Percentiles rank a stretch among this genome's conserved stretches.
Evolutionary conservation across 2,888 invertebrate species (phyloP).

Genomic region (Craniophora ligustri): DNA sequence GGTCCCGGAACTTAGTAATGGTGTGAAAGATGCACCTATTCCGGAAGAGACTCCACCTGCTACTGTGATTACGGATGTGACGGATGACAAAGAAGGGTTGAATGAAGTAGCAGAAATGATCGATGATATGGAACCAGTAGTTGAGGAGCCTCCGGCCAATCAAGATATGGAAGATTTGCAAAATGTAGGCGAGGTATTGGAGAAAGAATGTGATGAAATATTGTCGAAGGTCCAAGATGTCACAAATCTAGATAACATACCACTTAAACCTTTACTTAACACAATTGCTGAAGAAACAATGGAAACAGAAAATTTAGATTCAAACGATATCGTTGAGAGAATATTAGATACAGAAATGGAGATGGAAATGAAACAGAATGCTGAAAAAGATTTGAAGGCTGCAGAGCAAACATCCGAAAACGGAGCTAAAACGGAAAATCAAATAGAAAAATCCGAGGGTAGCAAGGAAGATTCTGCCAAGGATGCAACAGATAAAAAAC

Average conservation of each 20-base stretch:
- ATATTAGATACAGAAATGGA: conserved; percentile 80
- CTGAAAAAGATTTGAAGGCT: conserved; percentile 61
- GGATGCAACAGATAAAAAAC: conserved; percentile 43
- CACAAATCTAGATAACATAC: conserved; percentile 79
- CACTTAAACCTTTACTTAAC: conserved; percentile 76
- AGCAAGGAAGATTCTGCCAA: conserved; percentile 21
- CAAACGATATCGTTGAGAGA: conserved; percentile 79
- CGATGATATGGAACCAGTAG: conserved; percentile 74
- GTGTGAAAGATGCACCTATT: conserved; percentile 51
- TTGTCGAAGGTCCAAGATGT: conserved; percentile 83
- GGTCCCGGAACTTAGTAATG: conserved; percentile 58
- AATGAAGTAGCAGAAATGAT: conserved; percentile 71
- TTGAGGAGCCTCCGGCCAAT: conserved; percentile 72
- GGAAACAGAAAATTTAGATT: conserved; percentile 77
- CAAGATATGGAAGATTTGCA: conserved; percentile 79
- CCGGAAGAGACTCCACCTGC: conserved; percentile 65
- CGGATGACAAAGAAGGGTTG: conserved; percentile 68
- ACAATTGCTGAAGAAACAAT: conserved; percentile 78
- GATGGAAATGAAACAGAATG: conserved; percentile 72
- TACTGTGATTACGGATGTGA: conserved; percentile 68
- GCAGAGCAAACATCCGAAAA: conserved; percentile 59
- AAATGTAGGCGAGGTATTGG: conserved; percentile 79
- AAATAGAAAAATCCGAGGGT: conserved; percentile 38
- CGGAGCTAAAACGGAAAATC: conserved; percentile 45
- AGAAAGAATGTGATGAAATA: conserved; percentile 85